These are phyloP conservation scores for Larimichthys polyactis DNA, from an alignment of 2,113 vertebrate genomes.

Conservation along the genomic window DNA sequence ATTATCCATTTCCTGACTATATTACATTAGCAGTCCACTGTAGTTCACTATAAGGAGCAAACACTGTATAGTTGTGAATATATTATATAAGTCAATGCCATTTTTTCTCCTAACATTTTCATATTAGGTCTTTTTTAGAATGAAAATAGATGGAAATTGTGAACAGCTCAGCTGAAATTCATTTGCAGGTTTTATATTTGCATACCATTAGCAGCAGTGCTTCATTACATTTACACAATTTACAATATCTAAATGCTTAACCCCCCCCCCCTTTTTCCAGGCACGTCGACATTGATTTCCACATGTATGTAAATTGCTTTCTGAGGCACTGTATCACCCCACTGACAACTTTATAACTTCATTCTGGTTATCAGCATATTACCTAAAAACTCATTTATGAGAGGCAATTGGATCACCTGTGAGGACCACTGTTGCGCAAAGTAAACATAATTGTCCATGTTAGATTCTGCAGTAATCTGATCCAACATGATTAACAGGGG, in stretches of 20 bases:
- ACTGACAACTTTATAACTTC: slow-evolving; percentile 56
- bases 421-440: slow-evolving; percentile 60
- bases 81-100: neutral
- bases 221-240: slow-evolving; percentile 46
- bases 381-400: slow-evolving; percentile 68
- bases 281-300: slow-evolving; percentile 43
- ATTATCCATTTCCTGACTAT: neutral
- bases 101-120: neutral
- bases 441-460: slow-evolving; percentile 67
- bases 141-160: slow-evolving; percentile 5
- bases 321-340: slow-evolving; percentile 60
- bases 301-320: slow-evolving; percentile 56
- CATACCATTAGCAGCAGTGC: slow-evolving; percentile 14
- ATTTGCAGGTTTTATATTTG: slow-evolving; percentile 23
- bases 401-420: slow-evolving; percentile 60
- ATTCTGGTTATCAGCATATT: slow-evolving; percentile 62
- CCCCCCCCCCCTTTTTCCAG: neutral
- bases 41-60: neutral
- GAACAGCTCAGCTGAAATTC: slow-evolving; percentile 12
- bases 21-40: neutral
- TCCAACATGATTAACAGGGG: slow-evolving; percentile 50
- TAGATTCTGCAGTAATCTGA: slow-evolving; percentile 54
- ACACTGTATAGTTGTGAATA: neutral
- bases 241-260: slow-evolving; percentile 19
- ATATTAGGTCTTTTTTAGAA: neutral